A percentile compares a stretch with the other conserved stretches of the same genome.
Evolutionary conservation across 2,113 vertebrate species (phyloP).

Genomic region (Butorides virescens): DNA sequence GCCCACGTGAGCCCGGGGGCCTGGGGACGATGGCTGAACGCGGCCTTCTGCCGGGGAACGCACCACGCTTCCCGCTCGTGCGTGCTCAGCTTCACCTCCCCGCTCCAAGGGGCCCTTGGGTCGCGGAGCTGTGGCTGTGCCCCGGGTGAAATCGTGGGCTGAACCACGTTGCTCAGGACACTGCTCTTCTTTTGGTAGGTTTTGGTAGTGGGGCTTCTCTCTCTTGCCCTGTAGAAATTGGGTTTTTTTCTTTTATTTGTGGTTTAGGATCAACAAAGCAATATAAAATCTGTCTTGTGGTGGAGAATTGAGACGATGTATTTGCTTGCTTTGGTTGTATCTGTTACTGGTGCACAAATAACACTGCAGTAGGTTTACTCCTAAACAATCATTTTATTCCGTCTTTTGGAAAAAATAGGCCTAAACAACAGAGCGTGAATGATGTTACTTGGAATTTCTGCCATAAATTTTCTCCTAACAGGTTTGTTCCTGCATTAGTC

Average conservation of each 20-base stretch:
- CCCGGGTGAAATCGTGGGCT: accelerated
- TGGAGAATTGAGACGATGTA: background rate
- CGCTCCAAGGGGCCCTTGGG: background rate
- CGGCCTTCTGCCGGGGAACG: background rate
- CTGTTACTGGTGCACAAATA: background rate
- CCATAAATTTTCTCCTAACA: background rate
- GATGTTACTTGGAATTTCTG: background rate
- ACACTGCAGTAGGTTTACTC: background rate
- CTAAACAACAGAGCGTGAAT: background rate
- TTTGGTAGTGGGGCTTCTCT: background rate
- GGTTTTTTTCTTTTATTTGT: background rate
- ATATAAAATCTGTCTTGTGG: background rate
- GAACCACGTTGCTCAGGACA: background rate
- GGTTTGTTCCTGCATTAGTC: background rate
- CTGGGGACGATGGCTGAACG: background rate
- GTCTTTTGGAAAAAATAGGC: background rate
- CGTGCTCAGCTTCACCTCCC: background rate
- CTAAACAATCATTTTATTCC: background rate
- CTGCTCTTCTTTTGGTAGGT: background rate
- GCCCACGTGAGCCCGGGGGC: background rate
- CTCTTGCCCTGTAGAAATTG: background rate
- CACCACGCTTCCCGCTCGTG: accelerated
- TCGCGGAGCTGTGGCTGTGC: background rate
- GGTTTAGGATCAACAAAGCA: background rate
- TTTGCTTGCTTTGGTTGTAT: background rate